These are phyloP conservation scores for Manis crassicaudata DNA, from an alignment of 2,797 vertebrate species.

Conservation along the genomic window DNA sequence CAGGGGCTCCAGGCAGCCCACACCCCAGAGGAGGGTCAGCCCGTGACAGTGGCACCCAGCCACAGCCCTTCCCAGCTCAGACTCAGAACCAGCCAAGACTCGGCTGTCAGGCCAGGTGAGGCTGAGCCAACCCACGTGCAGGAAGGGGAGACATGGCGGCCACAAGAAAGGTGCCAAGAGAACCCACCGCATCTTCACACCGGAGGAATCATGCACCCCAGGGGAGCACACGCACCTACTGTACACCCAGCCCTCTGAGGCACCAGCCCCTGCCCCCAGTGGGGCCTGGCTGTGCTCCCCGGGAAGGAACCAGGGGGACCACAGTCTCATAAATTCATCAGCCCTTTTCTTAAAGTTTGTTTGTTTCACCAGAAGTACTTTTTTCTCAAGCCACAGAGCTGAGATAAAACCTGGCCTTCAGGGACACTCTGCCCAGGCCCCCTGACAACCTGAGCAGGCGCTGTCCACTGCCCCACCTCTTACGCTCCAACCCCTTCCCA, in stretches of 20 bases:
- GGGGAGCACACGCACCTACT: neutral
- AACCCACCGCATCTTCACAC: fast-evolving
- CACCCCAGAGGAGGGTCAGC: neutral
- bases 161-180: fast-evolving
- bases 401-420: neutral
- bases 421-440: neutral
- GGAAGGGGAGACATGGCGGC: fast-evolving
- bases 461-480: fast-evolving
- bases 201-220: too few species aligned
- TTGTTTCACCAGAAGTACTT: neutral
- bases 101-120: fast-evolving
- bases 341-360: neutral
- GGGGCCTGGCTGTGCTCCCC: too few species aligned
- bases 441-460: neutral
- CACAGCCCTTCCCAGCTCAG: too few species aligned
- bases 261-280: too few species aligned
- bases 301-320: neutral
- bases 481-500: neutral
- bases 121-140: fast-evolving
- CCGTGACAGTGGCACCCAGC: too few species aligned
- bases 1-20: fast-evolving
- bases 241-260: too few species aligned
- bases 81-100: too few species aligned
- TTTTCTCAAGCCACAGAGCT: neutral
- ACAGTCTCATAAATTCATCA: neutral